Evolutionary conservation across 2,888 invertebrate species (phyloP).

Genomic region (Chrysodeixis includens): DNA sequence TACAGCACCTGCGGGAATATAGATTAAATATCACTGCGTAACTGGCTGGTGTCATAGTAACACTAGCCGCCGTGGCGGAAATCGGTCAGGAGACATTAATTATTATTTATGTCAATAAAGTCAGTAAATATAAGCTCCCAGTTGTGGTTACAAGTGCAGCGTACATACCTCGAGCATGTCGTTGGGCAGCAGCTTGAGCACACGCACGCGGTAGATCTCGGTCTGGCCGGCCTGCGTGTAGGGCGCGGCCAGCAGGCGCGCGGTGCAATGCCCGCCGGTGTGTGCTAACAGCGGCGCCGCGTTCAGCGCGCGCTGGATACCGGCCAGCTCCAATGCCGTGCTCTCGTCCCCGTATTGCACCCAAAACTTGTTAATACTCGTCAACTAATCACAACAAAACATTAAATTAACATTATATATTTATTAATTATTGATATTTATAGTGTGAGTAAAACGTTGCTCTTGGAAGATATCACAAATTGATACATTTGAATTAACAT

Average conservation of each 20-base stretch:
- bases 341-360: constrained; percentile 88
- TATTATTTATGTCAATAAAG: too few species aligned
- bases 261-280: constrained; percentile 70
- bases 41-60: too few species aligned
- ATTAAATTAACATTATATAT: too few species aligned
- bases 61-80: too few species aligned
- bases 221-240: constrained; percentile 74
- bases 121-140: too few species aligned
- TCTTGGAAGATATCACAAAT: too few species aligned
- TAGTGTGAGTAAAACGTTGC: too few species aligned
- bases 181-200: constrained; percentile 74
- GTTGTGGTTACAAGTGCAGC: too few species aligned
- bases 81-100: too few species aligned
- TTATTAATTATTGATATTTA: too few species aligned
- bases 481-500: too few species aligned
- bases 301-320: constrained; percentile 63
- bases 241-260: constrained; percentile 90
- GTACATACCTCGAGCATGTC: constrained; percentile 75
- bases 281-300: constrained; percentile 61
- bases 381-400: constrained; percentile 75
- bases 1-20: constrained; percentile 90
- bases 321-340: constrained; percentile 66
- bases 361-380: constrained; percentile 92
- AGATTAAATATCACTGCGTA: too few species aligned
- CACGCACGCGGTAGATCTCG: constrained; percentile 87